phyloP scores from a whole-genome alignment of 2,888 invertebrate species.

The Xestia sexstrigata region DNA sequence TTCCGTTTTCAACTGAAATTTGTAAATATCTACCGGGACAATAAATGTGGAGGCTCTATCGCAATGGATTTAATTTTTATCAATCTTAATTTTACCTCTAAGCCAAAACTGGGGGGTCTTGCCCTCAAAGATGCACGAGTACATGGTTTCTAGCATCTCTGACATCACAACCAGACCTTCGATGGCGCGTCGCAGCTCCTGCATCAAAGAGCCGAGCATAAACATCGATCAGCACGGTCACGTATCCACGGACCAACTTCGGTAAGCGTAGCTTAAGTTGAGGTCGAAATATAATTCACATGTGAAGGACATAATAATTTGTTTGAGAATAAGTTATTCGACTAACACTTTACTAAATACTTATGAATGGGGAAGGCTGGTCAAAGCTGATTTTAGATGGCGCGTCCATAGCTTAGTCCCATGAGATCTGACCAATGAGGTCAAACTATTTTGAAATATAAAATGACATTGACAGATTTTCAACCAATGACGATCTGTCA shows the following conservation, averaged over 20 bases:
- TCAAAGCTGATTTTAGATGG: no score
- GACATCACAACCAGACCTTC: constrained; percentile 97
- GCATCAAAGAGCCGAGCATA: neutral
- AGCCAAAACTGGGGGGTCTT: constrained; percentile 94
- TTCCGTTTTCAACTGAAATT: no score
- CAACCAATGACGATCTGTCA: no score
- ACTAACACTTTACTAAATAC: neutral
- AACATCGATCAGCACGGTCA: neutral
- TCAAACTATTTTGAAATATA: no score
- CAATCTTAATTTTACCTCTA: constrained; percentile 84
- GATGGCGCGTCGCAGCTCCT: constrained; percentile 95
- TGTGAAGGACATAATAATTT: neutral
- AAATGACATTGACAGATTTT: no score
- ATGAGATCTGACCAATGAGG: no score
- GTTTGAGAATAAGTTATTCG: neutral
- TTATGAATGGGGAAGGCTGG: neutral
- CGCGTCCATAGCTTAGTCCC: no score
- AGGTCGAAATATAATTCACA: neutral
- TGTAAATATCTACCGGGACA: no score
- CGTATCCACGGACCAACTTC: neutral
- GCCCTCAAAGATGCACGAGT: constrained; percentile 94
- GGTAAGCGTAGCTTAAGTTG: neutral
- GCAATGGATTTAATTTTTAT: neutral
- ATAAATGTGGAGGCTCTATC: neutral
- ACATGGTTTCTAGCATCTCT: constrained; percentile 95